These are phyloP conservation scores for Sphaeridia pumilis DNA, from an alignment of 2,888 invertebrate genomes.

Conservation along the genomic window DNA sequence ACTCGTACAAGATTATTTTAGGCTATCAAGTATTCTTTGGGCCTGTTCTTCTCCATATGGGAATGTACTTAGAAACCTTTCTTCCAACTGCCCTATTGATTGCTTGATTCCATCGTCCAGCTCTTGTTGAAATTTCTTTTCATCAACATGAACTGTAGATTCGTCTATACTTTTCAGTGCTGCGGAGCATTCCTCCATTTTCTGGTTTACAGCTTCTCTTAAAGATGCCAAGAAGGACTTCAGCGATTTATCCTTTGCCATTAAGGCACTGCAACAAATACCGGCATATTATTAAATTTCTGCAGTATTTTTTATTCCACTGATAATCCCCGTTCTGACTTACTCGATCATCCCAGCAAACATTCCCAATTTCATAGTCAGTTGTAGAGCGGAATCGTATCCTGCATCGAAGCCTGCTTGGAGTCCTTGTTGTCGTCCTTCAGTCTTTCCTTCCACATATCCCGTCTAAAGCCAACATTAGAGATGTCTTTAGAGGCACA, in stretches of 20 bases:
- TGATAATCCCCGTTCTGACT: background rate
- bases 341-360: slow-evolving; percentile 27
- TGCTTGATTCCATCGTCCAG: slow-evolving; percentile 1
- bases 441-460: slow-evolving; percentile 20
- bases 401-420: slow-evolving; percentile 21
- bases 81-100: slow-evolving; percentile 1
- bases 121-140: slow-evolving; percentile 2
- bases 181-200: background rate
- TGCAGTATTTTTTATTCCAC: background rate
- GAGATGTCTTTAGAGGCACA: slow-evolving; percentile 1
- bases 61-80: slow-evolving; percentile 6
- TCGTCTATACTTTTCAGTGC: background rate
- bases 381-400: slow-evolving; percentile 15
- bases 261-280: slow-evolving; percentile 3
- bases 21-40: slow-evolving; percentile 4
- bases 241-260: slow-evolving; percentile 5
- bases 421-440: slow-evolving; percentile 19
- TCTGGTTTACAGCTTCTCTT: background rate
- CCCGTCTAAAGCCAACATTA: slow-evolving; percentile 19
- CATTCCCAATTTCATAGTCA: slow-evolving; percentile 22
- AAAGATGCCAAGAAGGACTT: slow-evolving; percentile 2
- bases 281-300: background rate
- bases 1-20: background rate
- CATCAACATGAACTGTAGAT: background rate
- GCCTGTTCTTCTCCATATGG: slow-evolving; percentile 16